Evolutionary conservation across 2,113 vertebrate genomes (phyloP).

Genomic region (Gymnarchus niloticus): DNA sequence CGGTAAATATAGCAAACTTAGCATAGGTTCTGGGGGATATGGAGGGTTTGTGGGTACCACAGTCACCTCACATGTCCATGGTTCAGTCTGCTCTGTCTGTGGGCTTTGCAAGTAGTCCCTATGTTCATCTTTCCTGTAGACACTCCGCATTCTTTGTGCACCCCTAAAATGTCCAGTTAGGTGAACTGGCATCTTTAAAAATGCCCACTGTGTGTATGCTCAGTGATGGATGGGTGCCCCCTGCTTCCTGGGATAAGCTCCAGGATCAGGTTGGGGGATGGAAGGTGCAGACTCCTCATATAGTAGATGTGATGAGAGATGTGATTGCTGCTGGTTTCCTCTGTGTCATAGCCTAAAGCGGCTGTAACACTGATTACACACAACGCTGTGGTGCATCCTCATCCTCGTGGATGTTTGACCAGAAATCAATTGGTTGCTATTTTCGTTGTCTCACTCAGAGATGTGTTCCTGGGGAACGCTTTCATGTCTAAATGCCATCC

Average conservation of each 20-base stretch:
- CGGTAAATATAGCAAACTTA: background rate
- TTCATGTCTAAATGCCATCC: constrained; percentile 3
- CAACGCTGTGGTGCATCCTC: background rate
- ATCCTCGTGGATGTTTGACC: background rate
- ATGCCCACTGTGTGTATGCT: background rate
- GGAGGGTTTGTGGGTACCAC: background rate
- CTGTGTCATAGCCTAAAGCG: background rate
- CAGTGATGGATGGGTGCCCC: background rate
- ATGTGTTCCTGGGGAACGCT: background rate
- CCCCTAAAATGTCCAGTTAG: too few species aligned
- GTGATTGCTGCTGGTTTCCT: background rate
- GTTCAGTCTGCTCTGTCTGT: background rate
- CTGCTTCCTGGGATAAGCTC: background rate
- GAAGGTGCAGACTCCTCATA: background rate
- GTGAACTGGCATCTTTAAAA: background rate
- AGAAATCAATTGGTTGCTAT: constrained; percentile 11
- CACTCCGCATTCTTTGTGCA: background rate
- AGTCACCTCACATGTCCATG: background rate
- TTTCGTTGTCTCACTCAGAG: background rate
- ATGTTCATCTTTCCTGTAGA: background rate
- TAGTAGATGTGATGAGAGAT: background rate
- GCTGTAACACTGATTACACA: background rate
- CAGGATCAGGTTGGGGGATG: background rate
- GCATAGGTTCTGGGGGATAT: background rate
- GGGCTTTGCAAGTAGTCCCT: background rate